Percentiles rank a stretch among this genome's conserved stretches.
Evolutionary conservation across 2,888 invertebrate species (phyloP).

Genomic region (Scrobipalpa atriplicella): DNA sequence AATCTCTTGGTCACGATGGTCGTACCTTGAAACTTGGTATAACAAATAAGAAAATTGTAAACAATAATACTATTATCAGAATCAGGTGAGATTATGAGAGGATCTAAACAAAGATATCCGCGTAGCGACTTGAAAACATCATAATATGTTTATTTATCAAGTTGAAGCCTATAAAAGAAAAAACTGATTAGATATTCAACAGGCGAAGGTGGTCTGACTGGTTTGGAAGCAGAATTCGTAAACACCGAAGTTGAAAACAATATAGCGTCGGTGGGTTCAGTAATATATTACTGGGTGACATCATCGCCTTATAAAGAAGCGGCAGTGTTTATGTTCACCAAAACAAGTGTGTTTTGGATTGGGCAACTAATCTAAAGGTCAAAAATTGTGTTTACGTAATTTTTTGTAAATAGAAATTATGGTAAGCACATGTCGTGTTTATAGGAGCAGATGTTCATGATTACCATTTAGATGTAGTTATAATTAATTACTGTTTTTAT

Average conservation of each 20-base stretch:
- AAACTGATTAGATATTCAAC: slow-evolving; percentile 46
- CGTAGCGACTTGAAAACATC: slow-evolving; percentile 27
- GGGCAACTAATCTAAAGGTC: slow-evolving; percentile 21
- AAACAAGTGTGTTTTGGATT: slow-evolving; percentile 27
- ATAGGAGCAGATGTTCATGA: not conserved
- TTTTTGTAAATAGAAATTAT: not conserved
- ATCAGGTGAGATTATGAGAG: slow-evolving; percentile 12
- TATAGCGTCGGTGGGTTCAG: slow-evolving; percentile 38
- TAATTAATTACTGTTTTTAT: not conserved
- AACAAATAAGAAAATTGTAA: slow-evolving; percentile 4
- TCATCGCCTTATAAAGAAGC: slow-evolving; percentile 50
- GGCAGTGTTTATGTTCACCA: slow-evolving; percentile 26
- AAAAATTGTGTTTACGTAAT: slow-evolving; percentile 13
- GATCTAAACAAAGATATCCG: slow-evolving; percentile 20
- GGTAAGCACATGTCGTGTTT: slow-evolving; percentile 8
- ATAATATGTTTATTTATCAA: slow-evolving; percentile 26
- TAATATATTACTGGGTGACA: slow-evolving; percentile 52
- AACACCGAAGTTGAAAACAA: slow-evolving; percentile 45
- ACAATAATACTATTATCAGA: not conserved
- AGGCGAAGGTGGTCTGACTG: slow-evolving; percentile 47
- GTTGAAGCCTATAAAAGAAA: slow-evolving; percentile 38
- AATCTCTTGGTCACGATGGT: slow-evolving; percentile 9
- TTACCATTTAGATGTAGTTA: not conserved
- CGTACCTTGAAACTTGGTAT: not conserved
- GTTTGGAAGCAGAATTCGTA: slow-evolving; percentile 49